Conservation (phyloP, 2,888 invertebrate species). For the Drosophila longiperda region DNA sequence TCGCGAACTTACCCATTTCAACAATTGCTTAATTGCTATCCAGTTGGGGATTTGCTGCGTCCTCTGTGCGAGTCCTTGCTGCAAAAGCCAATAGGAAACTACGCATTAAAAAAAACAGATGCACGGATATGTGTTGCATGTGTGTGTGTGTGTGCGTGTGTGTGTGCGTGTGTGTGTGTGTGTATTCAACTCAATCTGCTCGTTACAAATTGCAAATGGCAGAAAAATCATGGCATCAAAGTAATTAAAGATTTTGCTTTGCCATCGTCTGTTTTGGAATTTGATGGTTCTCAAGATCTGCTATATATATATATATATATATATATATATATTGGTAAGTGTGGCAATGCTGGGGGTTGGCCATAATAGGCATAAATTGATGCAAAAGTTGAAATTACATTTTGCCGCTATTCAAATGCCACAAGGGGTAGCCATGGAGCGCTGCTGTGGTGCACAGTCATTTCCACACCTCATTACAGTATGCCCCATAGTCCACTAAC, state of each 20-base stretch:
- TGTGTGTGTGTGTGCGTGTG: constrained; percentile 9
- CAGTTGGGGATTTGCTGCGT: constrained; percentile 59
- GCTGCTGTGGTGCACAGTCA: not conserved
- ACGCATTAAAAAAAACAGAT: constrained; percentile 48
- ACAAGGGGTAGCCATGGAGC: constrained; percentile 46
- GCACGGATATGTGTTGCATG: not conserved
- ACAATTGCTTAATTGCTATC: constrained; percentile 65
- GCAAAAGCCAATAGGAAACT: constrained; percentile 46
- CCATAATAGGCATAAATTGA: constrained; percentile 76
- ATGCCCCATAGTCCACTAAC: constrained; percentile 1
- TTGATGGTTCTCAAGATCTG: constrained; percentile 51
- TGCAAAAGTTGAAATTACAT: constrained; percentile 78
- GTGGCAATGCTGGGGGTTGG: constrained; percentile 1
- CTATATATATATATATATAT: not conserved
- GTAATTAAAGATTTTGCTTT: constrained; percentile 70
- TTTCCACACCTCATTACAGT: not conserved
- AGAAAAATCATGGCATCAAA: constrained; percentile 78
- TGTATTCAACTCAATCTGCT: constrained; percentile 31
- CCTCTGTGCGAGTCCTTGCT: constrained; percentile 51
- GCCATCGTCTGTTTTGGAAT: constrained; percentile 60
- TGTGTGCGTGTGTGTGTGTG: constrained; percentile 1
- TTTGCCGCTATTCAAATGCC: constrained; percentile 63
- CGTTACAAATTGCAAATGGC: constrained; percentile 74
- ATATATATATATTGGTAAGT: not conserved
- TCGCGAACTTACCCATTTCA: constrained; percentile 68